Evolutionary conservation across 2,888 invertebrate species (phyloP), one percentile per base, ranked within the genome.

Genomic region (Drosophila formosana): DNA sequence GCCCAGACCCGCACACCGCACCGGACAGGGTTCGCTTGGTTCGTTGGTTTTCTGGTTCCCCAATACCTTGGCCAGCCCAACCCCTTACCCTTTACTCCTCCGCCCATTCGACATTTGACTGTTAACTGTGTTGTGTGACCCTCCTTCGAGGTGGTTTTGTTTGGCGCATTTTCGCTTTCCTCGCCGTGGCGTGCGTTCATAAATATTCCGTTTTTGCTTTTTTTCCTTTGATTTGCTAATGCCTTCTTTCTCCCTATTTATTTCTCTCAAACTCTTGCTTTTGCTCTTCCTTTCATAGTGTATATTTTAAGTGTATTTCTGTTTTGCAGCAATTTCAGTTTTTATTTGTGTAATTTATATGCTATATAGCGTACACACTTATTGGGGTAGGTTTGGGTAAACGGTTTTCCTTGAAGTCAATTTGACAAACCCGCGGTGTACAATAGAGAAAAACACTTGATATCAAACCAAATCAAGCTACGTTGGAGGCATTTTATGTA

Each of bases 241-340:
- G 34, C 60, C 45, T 58, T 66, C 62, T 50, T 26, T 30, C 46
- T 34, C 2, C 11, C 18, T 18, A 18, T 18, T 18, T 18, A 18
- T 18, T 18, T 39, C 43, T 34, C 45, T 34, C n/a, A 2, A 18
- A 26, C 39, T 43, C 34, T 37, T 63, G 28, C 46, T 70, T 39
- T 55, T 58, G 46, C 26, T 45, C 18, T 57, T 46, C n/a, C n/a
- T 4, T 47, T 37, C 37, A n/a, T 37, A 37, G 37, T 78, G 58
- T 82, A 71, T 75, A 76, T 82, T 84, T 85, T 82, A 82, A 80
- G 78, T 80, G 82, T 82, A 74, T 82, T 83, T 85, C 78, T 80
- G 75, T 83, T 86, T 86, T 82, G 73, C 78, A 85, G 86, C 86
- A 86, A 83, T 86, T 83, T 86, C 79, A 79, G 86, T 83, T 86